Evolutionary conservation across 2,797 vertebrate species (phyloP).

Genomic region (Siniperca undulata): DNA sequence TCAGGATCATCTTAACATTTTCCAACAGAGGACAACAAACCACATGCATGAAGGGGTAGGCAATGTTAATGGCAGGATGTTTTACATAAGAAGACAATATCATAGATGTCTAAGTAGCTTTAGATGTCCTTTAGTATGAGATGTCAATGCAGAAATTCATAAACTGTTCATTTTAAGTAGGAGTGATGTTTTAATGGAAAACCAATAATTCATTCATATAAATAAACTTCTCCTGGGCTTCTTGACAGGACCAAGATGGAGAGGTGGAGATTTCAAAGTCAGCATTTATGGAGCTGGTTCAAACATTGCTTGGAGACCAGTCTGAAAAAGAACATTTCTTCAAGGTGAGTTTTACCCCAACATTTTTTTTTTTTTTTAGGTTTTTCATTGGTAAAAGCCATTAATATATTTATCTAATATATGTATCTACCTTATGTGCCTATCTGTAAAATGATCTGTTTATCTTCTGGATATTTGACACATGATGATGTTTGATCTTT

Average conservation of each 20-base stretch:
- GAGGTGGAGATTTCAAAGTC: constrained; percentile 40
- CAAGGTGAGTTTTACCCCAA: not conserved
- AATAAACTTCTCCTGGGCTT: not conserved
- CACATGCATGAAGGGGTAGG: not conserved
- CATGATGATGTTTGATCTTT: not conserved
- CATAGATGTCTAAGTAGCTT: not conserved
- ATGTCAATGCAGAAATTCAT: not conserved
- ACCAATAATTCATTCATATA: not conserved
- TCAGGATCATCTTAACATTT: constrained; percentile 5
- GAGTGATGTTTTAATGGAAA: not conserved
- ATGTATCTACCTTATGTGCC: not conserved
- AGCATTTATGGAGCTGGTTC: constrained; percentile 24
- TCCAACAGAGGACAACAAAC: constrained; percentile 1
- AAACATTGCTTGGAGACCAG: constrained; percentile 8
- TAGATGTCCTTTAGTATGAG: not conserved
- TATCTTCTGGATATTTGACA: not conserved
- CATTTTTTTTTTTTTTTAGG: not conserved
- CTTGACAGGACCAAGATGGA: constrained; percentile 12
- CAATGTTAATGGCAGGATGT: not conserved
- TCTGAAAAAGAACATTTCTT: constrained; percentile 15
- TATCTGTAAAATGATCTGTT: not conserved
- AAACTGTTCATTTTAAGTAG: not conserved
- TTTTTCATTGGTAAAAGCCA: not conserved
- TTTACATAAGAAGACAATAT: not conserved
- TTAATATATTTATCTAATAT: not conserved